Evolutionary conservation across 30 jellyfish, hydroid and myxozoan genomes (phyloP), one percentile per base, ranked within the genome.

Genomic region (Chironex yamaguchii): DNA sequence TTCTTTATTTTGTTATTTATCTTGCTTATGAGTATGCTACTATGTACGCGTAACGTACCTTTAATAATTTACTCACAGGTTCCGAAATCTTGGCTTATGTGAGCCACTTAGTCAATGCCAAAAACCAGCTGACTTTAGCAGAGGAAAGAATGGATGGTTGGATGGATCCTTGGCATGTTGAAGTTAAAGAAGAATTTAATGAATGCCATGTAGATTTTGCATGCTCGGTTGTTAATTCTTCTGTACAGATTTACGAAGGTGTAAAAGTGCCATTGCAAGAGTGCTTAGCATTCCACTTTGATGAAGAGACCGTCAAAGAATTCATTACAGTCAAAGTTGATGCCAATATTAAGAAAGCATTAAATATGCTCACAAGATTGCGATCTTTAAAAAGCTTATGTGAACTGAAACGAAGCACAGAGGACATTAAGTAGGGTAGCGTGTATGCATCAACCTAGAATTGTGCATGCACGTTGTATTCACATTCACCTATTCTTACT

Each of bases 141-240:
- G 89, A 93, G 62, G 98, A 93, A 62, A 66, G 98, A 34, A 74
- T 82, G 23, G 97, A 89, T 32, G 97, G 97, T 3, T 93, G 98
- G 98, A 88, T 93, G 94, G 98, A 93, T 77, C 25, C 90, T 0
- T 93, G 98, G 98, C 96, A 84, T 36, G 86, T 78, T 3, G 96
- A 93, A 29, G 90, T 85, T 11, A 81, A 58, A 30, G 76, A 88
- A 62, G 95, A 93, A 20, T 79, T 79, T 11, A 93, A 93, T 31
- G 50, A 58, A 77, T 96, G 98, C 26, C 98, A 93, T 65, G 36
- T 87, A 17, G 97, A 88, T 12, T 93, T 78, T 36, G 90, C 92
- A 4, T 49, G 80, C 48, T 29, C 92, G 34, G 52, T 93, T 77
- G 83, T 88, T 49, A 87, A 62, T 51, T 90, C 79, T 25, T 79